Evolutionary conservation across 2,888 invertebrate species (phyloP).

Genomic region (Amiota communis): DNA sequence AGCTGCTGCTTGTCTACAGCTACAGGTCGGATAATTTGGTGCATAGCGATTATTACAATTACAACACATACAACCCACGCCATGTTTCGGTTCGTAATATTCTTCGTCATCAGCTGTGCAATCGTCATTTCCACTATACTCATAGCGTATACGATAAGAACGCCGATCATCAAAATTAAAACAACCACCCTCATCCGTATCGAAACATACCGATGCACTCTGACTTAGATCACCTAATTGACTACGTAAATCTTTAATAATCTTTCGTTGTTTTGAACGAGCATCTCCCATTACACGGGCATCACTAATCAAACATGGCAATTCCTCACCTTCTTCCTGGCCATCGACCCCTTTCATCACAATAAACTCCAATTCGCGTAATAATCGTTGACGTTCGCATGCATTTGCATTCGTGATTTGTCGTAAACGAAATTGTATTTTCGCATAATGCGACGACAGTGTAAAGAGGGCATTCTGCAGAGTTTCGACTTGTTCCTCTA

Average conservation of each 20-base stretch:
- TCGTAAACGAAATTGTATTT: slow-evolving; percentile 64
- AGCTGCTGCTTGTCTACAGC: background rate
- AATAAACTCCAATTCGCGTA: slow-evolving; percentile 58
- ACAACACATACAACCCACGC: slow-evolving; percentile 22
- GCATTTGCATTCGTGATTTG: slow-evolving; percentile 57
- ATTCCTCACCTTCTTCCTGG: slow-evolving; percentile 32
- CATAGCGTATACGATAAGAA: background rate
- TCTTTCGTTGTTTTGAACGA: slow-evolving; percentile 50
- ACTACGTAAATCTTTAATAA: slow-evolving; percentile 52
- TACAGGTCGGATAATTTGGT: background rate
- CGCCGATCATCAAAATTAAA: background rate
- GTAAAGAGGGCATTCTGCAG: slow-evolving; percentile 60
- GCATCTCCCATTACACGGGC: slow-evolving; percentile 54
- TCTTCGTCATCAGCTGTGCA: background rate
- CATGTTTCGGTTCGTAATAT: slow-evolving; percentile 4
- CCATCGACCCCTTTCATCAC: slow-evolving; percentile 49
- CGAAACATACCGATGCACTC: slow-evolving; percentile 17
- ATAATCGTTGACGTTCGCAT: slow-evolving; percentile 48
- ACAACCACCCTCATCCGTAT: slow-evolving; percentile 30
- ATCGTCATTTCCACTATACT: background rate
- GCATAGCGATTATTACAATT: slow-evolving; percentile 7
- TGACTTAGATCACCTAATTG: slow-evolving; percentile 46
- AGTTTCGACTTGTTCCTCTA: slow-evolving; percentile 59
- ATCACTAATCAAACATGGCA: slow-evolving; percentile 56
- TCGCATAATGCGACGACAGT: slow-evolving; percentile 64